Evolutionary conservation across 2,888 invertebrate species (phyloP), one percentile per base, ranked within the genome.

Genomic region (Piscicola geometra): DNA sequence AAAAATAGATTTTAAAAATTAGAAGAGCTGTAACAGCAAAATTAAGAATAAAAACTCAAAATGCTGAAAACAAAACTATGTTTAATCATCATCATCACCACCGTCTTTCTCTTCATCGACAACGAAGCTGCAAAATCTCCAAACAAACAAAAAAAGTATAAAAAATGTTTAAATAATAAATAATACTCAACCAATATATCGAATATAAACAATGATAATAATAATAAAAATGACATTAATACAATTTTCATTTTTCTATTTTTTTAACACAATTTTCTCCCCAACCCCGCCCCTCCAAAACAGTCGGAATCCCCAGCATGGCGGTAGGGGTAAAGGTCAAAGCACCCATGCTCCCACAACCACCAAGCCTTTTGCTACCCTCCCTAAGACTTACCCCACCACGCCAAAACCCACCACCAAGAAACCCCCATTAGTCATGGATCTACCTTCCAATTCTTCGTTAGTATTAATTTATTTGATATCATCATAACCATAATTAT

Each of bases 401-500:
- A 71, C 71, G 21, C 25, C 30, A 1, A 5, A 50, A 1, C 1
- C 71, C 28, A 71, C 71, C 28, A 71, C 71, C 32, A 52, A 50
- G 9, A 71, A 50, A 32, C 28, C 71, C 5, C 71, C 71, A 1
- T 12, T 30, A 18, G 32, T 50, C 30, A 32, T 28, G 25, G 33
- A 71, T 52, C 52, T 71, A 21, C 71, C 71, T 9, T 30, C 28
- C 71, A 50, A 71, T 30, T 41, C 71, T 12, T 28, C 71, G 71
- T 71, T 52, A 71, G 47, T 52, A 28, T 21, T 32, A 0, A 2
- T 67, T 15, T 21, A 28, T 32, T 32, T n/a, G 1, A 3, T 25
- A 15, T 56, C 9, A 18, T 56, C 9, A 15, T 56, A 5, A 18
- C 5, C n/a, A 18, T 56, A 56, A 25, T 25, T 18, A 56, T 56